Base-by-base conservation (phyloP, 2,888 invertebrate species). In the Caenorhabditis doughertyi region DNA sequence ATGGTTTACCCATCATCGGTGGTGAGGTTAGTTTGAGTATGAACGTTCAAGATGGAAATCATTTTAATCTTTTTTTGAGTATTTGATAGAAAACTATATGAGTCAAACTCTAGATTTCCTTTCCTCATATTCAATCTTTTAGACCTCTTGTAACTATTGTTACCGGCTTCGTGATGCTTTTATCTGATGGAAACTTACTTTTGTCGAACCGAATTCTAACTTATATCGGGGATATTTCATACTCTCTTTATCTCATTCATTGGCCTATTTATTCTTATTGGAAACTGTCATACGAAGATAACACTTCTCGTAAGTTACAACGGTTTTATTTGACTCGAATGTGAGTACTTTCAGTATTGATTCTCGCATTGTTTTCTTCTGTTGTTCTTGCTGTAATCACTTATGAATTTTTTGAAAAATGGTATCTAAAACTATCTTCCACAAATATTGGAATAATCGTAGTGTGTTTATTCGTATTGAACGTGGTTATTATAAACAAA, bases 251-350 rank as follows among this genome's bases (percentile, higher is more conserved):
- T 35, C n/a, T 77, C 27, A 29, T 77, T 1, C 77, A 77, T 44
- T 77, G 77, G 77, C 77, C 77, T 21, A 44, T 77, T 32, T 71
- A 35, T 71, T 47, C 49, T 3, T 58, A 35, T n/a, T 71, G 70
- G 70, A 71, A 71, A 21, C 27, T 71, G 18, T 49, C 65, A 1
- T 27, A 11, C 23, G 9, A 47, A 1, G 47, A 42, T 0, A 35
- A 55, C 27, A 1, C 35, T 16, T 23, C 1, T n/a, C 35, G 65
- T 65, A 25, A 29, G 62, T 27, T 11, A 18, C 3, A 18, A 47
- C n/a, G 3, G 18, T 18, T 13, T 5, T 39, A 39, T 3, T 32
- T 32, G 13, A 49, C 23, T 25, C 2, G 25, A 51, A 51, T 13
- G 2, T 13, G n/a, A n/a, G n/a, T n/a, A n/a, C n/a, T 64, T 74